A percentile compares a stretch with the other conserved stretches of the same genome.
These are phyloP conservation scores for Sclerodermus sp. DNA, from an alignment of 2,888 invertebrate species.

Conservation along the genomic window DNA sequence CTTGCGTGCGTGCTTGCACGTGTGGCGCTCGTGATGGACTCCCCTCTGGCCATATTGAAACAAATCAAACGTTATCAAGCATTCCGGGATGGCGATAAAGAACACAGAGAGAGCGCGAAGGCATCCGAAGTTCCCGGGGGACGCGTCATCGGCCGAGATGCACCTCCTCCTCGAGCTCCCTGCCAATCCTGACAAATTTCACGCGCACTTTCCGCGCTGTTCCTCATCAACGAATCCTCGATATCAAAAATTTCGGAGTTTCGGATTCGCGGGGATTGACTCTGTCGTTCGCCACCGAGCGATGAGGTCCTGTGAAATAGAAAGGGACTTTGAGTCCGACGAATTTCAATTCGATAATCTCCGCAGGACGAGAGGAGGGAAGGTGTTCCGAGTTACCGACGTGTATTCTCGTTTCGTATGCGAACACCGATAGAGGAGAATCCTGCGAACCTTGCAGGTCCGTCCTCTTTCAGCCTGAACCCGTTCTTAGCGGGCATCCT, in stretches of 20 bases:
- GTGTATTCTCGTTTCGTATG: too few species aligned
- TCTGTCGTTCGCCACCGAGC: too few species aligned
- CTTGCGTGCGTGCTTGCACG: constrained; percentile 16
- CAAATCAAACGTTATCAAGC: constrained; percentile 59
- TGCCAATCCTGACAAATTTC: too few species aligned
- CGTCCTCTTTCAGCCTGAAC: constrained; percentile 38
- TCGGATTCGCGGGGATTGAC: too few species aligned
- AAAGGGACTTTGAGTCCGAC: too few species aligned
- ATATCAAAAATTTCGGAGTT: too few species aligned
- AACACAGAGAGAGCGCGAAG: constrained; percentile 54
- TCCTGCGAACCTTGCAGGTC: constrained; percentile 53
- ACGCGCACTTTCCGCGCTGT: too few species aligned
- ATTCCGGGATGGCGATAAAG: constrained; percentile 55
- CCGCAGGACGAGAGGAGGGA: too few species aligned
- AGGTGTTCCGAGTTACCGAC: too few species aligned
- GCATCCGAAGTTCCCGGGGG: constrained; percentile 45
- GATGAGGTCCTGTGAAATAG: too few species aligned
- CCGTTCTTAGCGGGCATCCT: constrained; percentile 11
- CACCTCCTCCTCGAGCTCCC: constrained; percentile 20
- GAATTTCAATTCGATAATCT: too few species aligned
- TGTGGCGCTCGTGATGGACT: constrained; percentile 9
- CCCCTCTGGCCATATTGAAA: constrained; percentile 40
- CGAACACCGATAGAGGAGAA: constrained; percentile 39
- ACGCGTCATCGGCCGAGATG: constrained; percentile 37
- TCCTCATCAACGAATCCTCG: too few species aligned